Conservation (phyloP, 1,140 invertebrate species). For the Drosophila virilis region DNA sequence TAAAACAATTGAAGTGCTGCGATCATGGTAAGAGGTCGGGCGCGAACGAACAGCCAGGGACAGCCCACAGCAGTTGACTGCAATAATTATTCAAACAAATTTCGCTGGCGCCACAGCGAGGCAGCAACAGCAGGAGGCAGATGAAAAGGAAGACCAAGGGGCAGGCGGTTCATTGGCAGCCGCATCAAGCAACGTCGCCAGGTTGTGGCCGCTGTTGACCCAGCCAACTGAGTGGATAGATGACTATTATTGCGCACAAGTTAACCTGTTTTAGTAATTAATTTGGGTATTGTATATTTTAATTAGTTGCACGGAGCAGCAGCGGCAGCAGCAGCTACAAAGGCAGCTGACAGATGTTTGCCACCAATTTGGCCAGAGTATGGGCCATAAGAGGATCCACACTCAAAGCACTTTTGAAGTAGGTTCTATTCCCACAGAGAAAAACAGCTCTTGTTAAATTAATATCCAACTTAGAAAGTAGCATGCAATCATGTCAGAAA, state of each 20-base stretch:
- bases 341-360: conserved; percentile 20
- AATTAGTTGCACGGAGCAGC: conserved; percentile 61
- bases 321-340: conserved; percentile 5
- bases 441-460: too few relatives aligned
- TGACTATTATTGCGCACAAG: conserved; percentile 77
- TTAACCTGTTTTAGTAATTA: conserved; percentile 82
- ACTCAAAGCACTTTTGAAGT: not conserved
- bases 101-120: conserved; percentile 50
- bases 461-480: too few relatives aligned
- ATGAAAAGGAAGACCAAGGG: conserved; percentile 21
- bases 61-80: conserved; percentile 66
- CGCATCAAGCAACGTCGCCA: conserved; percentile 26
- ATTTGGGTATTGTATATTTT: conserved; percentile 80
- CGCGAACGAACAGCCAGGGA: conserved; percentile 39
- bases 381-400: not conserved
- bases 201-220: conserved; percentile 41
- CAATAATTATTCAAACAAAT: conserved; percentile 78
- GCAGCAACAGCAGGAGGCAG: conserved; percentile 13
- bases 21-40: conserved; percentile 25
- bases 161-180: conserved; percentile 51
- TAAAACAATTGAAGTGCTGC: conserved; percentile 73
- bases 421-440: not conserved
- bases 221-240: conserved; percentile 56
- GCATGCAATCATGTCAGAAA: too few relatives aligned
- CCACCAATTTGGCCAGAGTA: conserved; percentile 3